Base-by-base conservation (phyloP, 2,797 vertebrate genomes). In the Prunella strophiata region DNA sequence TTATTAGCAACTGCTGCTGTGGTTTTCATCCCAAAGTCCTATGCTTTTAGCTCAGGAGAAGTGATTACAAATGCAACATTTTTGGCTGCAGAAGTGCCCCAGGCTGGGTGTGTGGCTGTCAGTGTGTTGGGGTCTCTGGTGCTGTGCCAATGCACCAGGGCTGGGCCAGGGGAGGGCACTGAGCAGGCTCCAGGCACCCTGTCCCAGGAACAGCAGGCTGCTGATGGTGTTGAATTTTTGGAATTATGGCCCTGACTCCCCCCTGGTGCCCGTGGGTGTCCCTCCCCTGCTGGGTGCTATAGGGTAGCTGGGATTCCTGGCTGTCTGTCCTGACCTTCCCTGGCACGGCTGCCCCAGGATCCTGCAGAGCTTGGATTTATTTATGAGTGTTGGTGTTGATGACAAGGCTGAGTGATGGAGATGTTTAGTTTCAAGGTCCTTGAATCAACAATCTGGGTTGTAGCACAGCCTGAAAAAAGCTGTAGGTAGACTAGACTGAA, bases 241-340 rank as follows among this genome's bases (percentile, higher is more conserved):
- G 19, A 72, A 71, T 68, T 16, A 21, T 2, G 29, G 59, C 54
- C 67, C 58, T 72, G 62, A 38, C 5, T 52, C 8, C 18, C 43
- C 12, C 13, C 30, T 11, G 36, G 25, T 6, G 21, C 32, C 45
- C 1, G 0, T 26, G 45, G 51, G n/a, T 58, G 10, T 65, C 5
- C 2, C 36, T 90, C 0, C 1, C 27, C 40, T n/a, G 32, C 59
- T 38, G 29, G 5, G 52, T 38, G 20, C n/a, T 2, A 0, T 6
- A 16, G 40, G 27, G 3, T 26, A 38, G 27, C 19, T 59, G 66
- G 59, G 16, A 36, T 36, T 78, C 0, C 4, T 67, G 76, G 8
- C 42, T 25, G 26, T 8, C 32, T 42, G 30, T 21, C 17, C 65
- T 11, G 7, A 15, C 34, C 29, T 50, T 36, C 59, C 45, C 21